Conservation (phyloP, 2,113 vertebrate species). For the Epinephelus fuscoguttatus region DNA sequence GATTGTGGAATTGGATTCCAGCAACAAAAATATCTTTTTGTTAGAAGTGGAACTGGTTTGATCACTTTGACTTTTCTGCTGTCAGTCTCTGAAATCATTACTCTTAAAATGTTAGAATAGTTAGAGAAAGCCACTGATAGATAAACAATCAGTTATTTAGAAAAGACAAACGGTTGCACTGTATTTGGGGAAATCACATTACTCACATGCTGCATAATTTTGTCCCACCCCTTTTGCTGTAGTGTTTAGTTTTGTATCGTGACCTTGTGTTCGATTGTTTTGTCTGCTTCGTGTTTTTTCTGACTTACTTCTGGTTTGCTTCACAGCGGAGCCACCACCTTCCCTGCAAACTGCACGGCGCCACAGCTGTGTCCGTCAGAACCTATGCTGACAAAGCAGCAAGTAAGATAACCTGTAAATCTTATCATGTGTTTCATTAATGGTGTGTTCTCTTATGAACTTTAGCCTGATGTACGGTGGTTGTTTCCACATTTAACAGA, state of each 20-base stretch:
- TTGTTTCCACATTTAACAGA: not conserved
- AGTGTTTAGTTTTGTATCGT: not conserved
- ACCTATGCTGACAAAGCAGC: constrained; percentile 91
- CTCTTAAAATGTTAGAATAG: not conserved
- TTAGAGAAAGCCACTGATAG: not conserved
- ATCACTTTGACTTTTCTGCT: not conserved
- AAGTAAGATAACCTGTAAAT: constrained; percentile 77
- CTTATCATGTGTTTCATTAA: not conserved
- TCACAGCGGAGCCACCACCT: constrained; percentile 87
- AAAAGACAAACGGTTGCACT: not conserved
- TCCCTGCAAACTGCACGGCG: constrained; percentile 88
- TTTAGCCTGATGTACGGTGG: not conserved
- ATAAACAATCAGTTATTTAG: too few relatives aligned
- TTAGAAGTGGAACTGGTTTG: not conserved
- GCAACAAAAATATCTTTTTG: not conserved
- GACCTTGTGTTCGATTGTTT: not conserved
- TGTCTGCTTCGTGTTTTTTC: not conserved
- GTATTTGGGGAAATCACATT: not conserved
- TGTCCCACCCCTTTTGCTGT: not conserved
- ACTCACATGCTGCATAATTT: too few relatives aligned
- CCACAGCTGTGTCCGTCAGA: constrained; percentile 85
- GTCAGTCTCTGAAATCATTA: not conserved
- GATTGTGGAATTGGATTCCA: not conserved
- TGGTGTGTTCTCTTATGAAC: not conserved
- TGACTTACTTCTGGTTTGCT: accelerated